These are phyloP conservation scores for Lates calcarifer DNA, from an alignment of 2,113 vertebrate species.

Conservation along the genomic window DNA sequence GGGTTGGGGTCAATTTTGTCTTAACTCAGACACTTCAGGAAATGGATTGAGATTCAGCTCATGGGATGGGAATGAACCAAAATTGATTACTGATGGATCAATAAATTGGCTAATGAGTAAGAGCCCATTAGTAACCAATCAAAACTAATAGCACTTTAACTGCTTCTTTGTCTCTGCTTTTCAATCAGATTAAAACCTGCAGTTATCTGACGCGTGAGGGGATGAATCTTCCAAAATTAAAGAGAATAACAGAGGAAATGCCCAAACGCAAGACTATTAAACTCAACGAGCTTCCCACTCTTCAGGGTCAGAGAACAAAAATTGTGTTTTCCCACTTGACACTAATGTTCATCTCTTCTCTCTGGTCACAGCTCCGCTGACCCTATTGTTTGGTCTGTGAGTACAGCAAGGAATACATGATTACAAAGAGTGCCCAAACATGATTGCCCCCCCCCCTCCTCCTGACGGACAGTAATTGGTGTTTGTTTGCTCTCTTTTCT, in stretches of 20 bases:
- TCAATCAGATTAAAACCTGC: slow-evolving; percentile 38
- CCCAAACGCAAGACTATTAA: slow-evolving; percentile 42
- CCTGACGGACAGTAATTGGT: slow-evolving; percentile 76
- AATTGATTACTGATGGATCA: slow-evolving; percentile 73
- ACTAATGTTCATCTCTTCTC: slow-evolving; percentile 38
- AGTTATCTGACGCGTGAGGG: background rate
- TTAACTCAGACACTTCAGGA: slow-evolving; percentile 45
- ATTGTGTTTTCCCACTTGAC: slow-evolving; percentile 57
- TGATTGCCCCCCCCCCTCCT: slow-evolving; percentile 34
- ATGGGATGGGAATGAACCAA: slow-evolving; percentile 52
- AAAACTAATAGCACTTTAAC: slow-evolving; percentile 73
- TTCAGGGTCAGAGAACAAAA: slow-evolving; percentile 44
- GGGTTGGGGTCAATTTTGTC: slow-evolving; percentile 39
- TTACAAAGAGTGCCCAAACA: slow-evolving; percentile 53
- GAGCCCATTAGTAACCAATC: slow-evolving; percentile 70
- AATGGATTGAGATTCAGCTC: slow-evolving; percentile 73
- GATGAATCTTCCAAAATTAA: slow-evolving; percentile 27
- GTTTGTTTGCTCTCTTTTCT: slow-evolving; percentile 78
- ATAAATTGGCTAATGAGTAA: slow-evolving; percentile 71
- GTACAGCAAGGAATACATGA: slow-evolving; percentile 43
- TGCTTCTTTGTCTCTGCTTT: slow-evolving; percentile 61
- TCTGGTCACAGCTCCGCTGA: slow-evolving; percentile 49
- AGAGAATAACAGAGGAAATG: slow-evolving; percentile 38
- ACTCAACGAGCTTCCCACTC: slow-evolving; percentile 36
- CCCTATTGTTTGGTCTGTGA: slow-evolving; percentile 54